These are phyloP conservation scores for Coendou prehensilis DNA, from an alignment of 2,797 vertebrate genomes.

Conservation along the genomic window DNA sequence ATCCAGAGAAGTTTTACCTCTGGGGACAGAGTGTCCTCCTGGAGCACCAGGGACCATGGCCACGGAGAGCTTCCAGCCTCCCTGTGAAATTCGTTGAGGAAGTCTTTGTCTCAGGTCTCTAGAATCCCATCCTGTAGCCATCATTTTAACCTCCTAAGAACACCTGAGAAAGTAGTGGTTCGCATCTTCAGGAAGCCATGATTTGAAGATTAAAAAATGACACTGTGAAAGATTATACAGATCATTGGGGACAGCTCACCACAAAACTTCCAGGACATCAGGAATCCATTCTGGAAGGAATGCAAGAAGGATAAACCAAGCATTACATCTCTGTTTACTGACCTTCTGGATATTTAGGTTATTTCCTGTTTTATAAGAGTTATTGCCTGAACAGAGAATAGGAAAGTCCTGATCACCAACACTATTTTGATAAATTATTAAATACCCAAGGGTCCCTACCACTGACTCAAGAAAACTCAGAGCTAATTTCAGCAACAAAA, in stretches of 20 bases:
- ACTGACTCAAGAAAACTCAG: conserved; percentile 2
- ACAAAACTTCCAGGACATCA: background rate
- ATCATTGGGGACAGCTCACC: background rate
- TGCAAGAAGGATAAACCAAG: background rate
- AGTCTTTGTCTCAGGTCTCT: background rate
- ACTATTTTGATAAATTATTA: background rate
- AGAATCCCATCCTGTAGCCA: background rate
- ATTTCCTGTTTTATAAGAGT: background rate
- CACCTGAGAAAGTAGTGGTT: background rate
- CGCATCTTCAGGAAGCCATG: conserved; percentile 5
- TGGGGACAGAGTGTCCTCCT: background rate
- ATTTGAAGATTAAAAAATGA: conserved; percentile 24
- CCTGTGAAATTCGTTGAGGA: background rate
- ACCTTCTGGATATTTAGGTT: background rate
- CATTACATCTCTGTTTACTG: background rate
- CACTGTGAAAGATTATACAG: background rate
- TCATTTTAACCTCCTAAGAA: conserved; percentile 22
- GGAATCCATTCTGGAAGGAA: conserved; percentile 1
- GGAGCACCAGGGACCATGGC: background rate
- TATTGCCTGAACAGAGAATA: background rate
- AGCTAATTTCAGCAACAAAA: background rate
- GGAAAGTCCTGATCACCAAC: background rate
- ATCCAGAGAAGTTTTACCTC: conserved; percentile 73
- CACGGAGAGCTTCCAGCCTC: background rate
- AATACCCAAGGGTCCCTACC: background rate